These are phyloP conservation scores for Wasmannia auropunctata DNA, from an alignment of 1,140 invertebrate species.

Conservation along the genomic window DNA sequence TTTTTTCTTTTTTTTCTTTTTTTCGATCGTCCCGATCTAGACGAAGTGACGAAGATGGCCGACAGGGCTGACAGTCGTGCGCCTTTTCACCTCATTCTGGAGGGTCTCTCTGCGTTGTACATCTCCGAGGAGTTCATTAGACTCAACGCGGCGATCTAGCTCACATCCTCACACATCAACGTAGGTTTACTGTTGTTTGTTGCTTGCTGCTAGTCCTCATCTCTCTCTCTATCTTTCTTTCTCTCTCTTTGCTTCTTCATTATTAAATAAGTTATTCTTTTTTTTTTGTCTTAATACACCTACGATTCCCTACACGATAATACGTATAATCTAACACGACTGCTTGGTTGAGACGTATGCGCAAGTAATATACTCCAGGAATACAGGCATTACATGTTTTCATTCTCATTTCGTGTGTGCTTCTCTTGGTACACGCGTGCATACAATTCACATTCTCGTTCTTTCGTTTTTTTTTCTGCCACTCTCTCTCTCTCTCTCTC, in stretches of 20 bases:
- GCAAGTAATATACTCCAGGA: conserved; percentile 71
- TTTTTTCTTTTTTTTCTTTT: conserved; percentile 33
- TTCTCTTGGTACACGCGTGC: conserved; percentile 73
- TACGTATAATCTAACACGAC: conserved; percentile 74
- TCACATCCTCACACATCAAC: conserved; percentile 83
- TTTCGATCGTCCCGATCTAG: conserved; percentile 30
- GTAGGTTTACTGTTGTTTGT: conserved; percentile 73
- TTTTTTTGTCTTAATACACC: conserved; percentile 71
- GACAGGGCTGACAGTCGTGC: conserved; percentile 65
- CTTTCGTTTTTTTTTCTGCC: background rate
- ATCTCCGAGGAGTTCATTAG: conserved; percentile 74
- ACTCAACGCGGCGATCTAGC: conserved; percentile 80
- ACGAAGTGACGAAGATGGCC: conserved; percentile 66
- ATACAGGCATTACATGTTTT: conserved; percentile 66
- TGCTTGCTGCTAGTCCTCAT: conserved; percentile 75
- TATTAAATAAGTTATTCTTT: conserved; percentile 77
- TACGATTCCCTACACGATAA: conserved; percentile 74
- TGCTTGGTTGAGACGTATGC: conserved; percentile 72
- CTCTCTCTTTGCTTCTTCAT: conserved; percentile 44
- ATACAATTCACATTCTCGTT: conserved; percentile 54
- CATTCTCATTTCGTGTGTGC: conserved; percentile 71
- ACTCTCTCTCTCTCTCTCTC: conserved; percentile 16
- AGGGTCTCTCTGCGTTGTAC: conserved; percentile 78
- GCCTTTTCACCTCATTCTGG: conserved; percentile 72
- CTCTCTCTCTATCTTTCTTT: conserved; percentile 25